Evolutionary conservation across 2,888 invertebrate genomes (phyloP), one percentile per base, ranked within the genome.

Genomic region (Petrophora chlorosata): DNA sequence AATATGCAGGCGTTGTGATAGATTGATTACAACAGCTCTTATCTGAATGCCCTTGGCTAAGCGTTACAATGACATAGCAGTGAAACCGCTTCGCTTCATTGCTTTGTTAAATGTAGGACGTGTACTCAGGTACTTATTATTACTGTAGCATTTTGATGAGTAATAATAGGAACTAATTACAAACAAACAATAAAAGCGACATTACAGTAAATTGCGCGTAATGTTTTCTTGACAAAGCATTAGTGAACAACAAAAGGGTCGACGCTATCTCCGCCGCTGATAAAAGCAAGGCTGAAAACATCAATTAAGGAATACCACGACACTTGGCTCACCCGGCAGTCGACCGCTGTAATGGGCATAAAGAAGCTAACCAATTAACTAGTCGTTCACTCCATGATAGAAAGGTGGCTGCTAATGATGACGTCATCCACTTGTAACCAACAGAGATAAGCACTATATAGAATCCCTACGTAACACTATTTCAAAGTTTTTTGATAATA

Each of bases 241-340:
- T 14, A 30, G 29, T 32, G 17, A 22, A 17, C 40, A 50, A 54
- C 43, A 51, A 56, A 52, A 53, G 47, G 42, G 45, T 36, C 41
- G 40, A 49, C 50, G 40, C 51, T 56, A 51, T 53, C 56, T 42
- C 19, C 7, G 53, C 45, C 54, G 63, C 70, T 70, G 78, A 77
- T 79, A 73, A 79, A 76, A 72, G 57, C 58, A 71, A 70, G 77
- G n/a, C n/a, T 72, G 70, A 67, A 62, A 65, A 78, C 69, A 73
- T 63, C 75, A 81, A 84, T 85, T 82, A 84, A 74, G 73, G 63
- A 80, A 85, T 83, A 71, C 82, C 77, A 73, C 66, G 75, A 75
- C 77, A 78, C 78, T 81, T 77, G 68, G 66, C 72, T 82, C 82
- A 77, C 67, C 69, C 70, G 55, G 63, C 68, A 63, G 63, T 63